Base-by-base conservation (phyloP, 2,888 invertebrate species). In the Anticlea derivata region DNA sequence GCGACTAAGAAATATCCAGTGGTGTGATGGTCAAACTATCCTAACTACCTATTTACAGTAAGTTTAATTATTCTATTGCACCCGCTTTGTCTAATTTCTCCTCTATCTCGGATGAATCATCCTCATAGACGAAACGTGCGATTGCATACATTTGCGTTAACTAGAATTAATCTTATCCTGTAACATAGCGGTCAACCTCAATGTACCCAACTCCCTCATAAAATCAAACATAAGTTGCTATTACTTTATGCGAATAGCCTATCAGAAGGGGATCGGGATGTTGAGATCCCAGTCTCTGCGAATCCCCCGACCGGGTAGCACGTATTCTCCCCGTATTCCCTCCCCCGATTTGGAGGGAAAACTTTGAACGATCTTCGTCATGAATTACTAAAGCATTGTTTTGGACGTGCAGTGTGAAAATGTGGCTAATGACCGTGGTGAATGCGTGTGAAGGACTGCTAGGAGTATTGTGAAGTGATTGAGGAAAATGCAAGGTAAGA, bases 301-400 rank as follows among this genome's bases (percentile, higher is more conserved):
- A 60, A 65, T 62, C 58, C 65, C 50, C 63, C 61, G 65, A 26
- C 54, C 47, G 61, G 44, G 66, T 41, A 44, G 52, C 68, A 77
- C 79, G 84, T 74, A 63, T 63, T 34, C 37, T 44, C 33, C 38
- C n/a, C n/a, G n/a, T n/a, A n/a, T n/a, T n/a, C n/a, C 29, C 33
- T 37, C 50, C 5, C 44, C 48, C 12, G 55, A 65, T 76, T 48
- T 70, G 80, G 81, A 78, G 82, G 84, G 81, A 83, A 86, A 86
- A 86, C 74, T 86, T 86, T 65, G 60, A 67, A 59, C 70, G 74
- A 63, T 55, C 60, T 26, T 43, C 10, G 59, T 49, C 44, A 50
- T 47, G 40, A 53, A 51, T 54, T 41, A 43, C 50, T 53, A 38
- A 48, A 53, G 53, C 24, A 50, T 8, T 27, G 20, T 51, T 59